Percentiles rank a stretch among this genome's conserved stretches.
Conservation (phyloP, 2,113 vertebrate species). For the Axis porcinus region DNA sequence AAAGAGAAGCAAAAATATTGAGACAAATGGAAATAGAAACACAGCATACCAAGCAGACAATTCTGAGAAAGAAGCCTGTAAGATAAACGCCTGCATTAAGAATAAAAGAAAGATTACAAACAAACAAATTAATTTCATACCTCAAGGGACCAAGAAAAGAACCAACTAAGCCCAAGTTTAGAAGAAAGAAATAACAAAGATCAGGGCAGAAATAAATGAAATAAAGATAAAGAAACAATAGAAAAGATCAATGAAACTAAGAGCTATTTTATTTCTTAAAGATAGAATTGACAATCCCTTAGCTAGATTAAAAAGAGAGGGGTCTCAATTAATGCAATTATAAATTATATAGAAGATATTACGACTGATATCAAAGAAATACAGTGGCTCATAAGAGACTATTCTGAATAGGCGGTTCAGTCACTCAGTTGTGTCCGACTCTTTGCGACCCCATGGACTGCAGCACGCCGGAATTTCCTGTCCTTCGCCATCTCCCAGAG, state of each 20-base stretch:
- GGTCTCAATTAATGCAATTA: background rate
- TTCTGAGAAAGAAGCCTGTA: background rate
- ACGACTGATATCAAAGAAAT: background rate
- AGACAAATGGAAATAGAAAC: background rate
- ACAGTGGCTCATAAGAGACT: background rate
- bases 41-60: background rate
- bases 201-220: background rate
- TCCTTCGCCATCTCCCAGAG: background rate
- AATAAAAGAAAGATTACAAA: background rate
- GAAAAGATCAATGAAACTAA: background rate
- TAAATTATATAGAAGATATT: background rate
- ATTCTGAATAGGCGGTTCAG: background rate
- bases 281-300: background rate
- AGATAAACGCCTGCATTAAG: background rate
- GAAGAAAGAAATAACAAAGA: background rate
- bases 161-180: background rate
- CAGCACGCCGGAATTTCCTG: background rate
- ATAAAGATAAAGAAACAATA: background rate
- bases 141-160: background rate
- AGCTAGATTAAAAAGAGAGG: too few species aligned
- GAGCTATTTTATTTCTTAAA: too few species aligned
- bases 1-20: background rate
- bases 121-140: background rate
- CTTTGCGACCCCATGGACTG: background rate
- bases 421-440: background rate